Percentiles rank a stretch among this genome's conserved stretches.
Conservation (phyloP, 2,113 vertebrate species). For the Morphnarchus princeps region DNA sequence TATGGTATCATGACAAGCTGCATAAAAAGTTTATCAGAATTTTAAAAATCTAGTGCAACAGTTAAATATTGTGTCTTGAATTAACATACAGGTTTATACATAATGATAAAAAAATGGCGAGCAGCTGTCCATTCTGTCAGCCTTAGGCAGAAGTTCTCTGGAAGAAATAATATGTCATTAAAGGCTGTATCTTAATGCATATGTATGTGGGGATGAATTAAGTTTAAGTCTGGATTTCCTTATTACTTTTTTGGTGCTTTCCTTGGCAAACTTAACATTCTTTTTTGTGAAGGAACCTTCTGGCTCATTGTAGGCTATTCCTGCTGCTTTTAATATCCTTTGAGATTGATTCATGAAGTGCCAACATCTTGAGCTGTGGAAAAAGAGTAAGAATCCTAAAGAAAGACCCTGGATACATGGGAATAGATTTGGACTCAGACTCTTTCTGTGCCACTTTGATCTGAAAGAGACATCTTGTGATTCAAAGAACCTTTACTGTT, state of each 20-base stretch:
- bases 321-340: slow-evolving; percentile 60
- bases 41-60: not conserved
- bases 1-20: not conserved
- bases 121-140: slow-evolving; percentile 7
- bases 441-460: slow-evolving; percentile 63
- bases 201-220: slow-evolving; percentile 38
- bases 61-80: not conserved
- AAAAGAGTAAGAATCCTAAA: slow-evolving; percentile 60
- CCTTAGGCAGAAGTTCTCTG: not conserved
- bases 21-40: not conserved
- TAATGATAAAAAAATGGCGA: slow-evolving; percentile 7
- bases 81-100: not conserved
- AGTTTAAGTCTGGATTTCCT: slow-evolving; percentile 53
- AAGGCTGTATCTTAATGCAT: slow-evolving; percentile 32
- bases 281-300: slow-evolving; percentile 43
- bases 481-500: slow-evolving; percentile 61
- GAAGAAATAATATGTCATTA: slow-evolving; percentile 41
- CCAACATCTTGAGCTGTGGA: slow-evolving; percentile 51
- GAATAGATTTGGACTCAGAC: slow-evolving; percentile 67
- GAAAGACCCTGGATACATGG: slow-evolving; percentile 17
- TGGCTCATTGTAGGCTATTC: slow-evolving; percentile 46
- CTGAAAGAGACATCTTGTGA: slow-evolving; percentile 43
- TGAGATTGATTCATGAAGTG: slow-evolving; percentile 61
- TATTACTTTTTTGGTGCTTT: slow-evolving; percentile 52
- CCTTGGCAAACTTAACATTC: slow-evolving; percentile 41